Evolutionary conservation across 2,113 vertebrate species (phyloP).

Genomic region (Genyomyrus donnyi): DNA sequence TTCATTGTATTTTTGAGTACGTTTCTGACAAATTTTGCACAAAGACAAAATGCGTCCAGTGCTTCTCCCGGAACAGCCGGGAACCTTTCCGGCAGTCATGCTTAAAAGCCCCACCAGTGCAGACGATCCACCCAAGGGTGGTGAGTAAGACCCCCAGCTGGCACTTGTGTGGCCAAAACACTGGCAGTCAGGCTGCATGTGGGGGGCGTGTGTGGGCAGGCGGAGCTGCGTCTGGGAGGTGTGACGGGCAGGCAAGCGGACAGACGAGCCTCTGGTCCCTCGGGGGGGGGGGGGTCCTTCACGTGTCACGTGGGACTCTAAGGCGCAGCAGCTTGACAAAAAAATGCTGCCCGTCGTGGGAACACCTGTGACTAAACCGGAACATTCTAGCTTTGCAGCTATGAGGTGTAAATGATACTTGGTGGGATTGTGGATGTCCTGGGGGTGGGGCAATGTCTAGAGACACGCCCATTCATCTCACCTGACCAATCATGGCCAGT

Average conservation of each 20-base stretch:
- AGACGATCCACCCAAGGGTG: background rate
- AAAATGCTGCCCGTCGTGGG: background rate
- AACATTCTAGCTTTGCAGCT: background rate
- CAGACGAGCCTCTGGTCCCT: background rate
- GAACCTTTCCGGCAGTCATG: too few species aligned
- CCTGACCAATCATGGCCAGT: background rate
- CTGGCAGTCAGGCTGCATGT: background rate
- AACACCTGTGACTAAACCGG: background rate
- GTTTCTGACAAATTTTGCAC: background rate
- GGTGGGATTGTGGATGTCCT: background rate
- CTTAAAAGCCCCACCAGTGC: background rate
- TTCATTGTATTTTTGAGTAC: background rate
- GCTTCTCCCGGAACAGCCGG: background rate
- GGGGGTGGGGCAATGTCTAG: background rate
- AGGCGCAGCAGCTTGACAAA: background rate
- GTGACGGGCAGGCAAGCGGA: background rate
- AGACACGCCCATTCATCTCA: background rate
- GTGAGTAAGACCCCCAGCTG: constrained; percentile 8
- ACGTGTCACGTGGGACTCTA: background rate
- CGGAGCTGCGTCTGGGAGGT: background rate
- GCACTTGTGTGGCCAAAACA: background rate
- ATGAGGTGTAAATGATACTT: background rate
- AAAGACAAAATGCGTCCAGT: background rate
- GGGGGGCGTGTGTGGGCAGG: background rate
- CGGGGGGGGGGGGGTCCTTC: background rate